Evolutionary conservation across 30 jellyfish, hydroid and myxozoan species (phyloP), one percentile per base, ranked within the genome.

Genomic region (Chrysaora quinquecirrha): DNA sequence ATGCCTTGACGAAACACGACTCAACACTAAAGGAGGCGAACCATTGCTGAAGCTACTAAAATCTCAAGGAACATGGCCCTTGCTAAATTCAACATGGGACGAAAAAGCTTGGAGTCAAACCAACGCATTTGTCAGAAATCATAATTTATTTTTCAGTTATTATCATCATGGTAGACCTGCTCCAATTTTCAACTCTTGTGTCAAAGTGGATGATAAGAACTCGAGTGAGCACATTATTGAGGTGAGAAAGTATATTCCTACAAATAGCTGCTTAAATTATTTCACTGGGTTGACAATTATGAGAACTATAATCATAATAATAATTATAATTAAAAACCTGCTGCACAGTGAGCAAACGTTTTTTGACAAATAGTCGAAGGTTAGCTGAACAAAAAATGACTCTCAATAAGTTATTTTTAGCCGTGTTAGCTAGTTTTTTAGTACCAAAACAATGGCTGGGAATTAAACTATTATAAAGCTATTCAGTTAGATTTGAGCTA

Each of bases 151-250:
- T 28, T 84, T 71, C 77, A 72, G 87, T 83, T 84, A 61, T 46
- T 34, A 3, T 46, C 95, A 84, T 50, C 76, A 56, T 16, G 87
- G 83, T 29, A 46, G 83, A 33, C 95, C 95, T 33, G 83, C 87
- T 35, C 95, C 95, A 9, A 46, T 84, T 11, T 84, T 84, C 83
- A 84, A 84, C 56, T 33, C 95, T 3, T 84, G 75, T 33, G 87
- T 84, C 77, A 84, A 84, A 62, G 95, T 84, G 2, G 95, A 84
- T 28, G 95, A 84, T n/a, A 47, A 23, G 19, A 73, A 84, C 56
- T 72, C 95, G 33, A 49, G 75, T n/a, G 56, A 61, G 2, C 86
- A 84, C 60, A 47, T 84, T 68, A 84, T 84, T 23, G 48, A 78
- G 52, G 95, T 84, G 33, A 20, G 93, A 69, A 50, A 1, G 30